Percentiles rank a stretch among this genome's conserved stretches.
Evolutionary conservation across 30 jellyfish, hydroid and myxozoan species (phyloP).

Genomic region (Cassiopea xamachana): DNA sequence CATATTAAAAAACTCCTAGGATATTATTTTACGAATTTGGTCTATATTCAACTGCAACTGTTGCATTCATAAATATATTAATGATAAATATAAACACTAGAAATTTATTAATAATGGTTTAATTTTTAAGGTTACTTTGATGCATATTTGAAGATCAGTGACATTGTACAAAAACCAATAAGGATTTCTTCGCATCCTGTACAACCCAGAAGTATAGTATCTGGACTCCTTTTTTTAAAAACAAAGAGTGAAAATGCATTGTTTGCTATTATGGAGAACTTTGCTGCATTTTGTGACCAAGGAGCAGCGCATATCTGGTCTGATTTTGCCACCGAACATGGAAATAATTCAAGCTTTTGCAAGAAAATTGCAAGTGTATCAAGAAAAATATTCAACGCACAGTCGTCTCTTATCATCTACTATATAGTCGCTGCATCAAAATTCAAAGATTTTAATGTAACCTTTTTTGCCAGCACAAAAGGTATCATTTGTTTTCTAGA

Average conservation of each 20-base stretch:
- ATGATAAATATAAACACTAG: no score
- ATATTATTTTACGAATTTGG: no score
- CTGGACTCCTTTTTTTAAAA: slow-evolving; percentile 14
- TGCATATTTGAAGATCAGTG: not conserved
- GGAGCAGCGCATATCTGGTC: slow-evolving; percentile 31
- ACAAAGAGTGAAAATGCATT: slow-evolving; percentile 10
- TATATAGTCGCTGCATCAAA: not conserved
- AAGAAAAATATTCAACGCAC: not conserved
- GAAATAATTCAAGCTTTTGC: slow-evolving; percentile 4
- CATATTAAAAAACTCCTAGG: no score
- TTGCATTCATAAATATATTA: no score
- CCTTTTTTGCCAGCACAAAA: slow-evolving; percentile 32
- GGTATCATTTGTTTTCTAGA: not conserved
- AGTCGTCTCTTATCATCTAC: not conserved
- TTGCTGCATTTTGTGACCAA: not conserved
- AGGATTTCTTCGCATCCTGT: not conserved
- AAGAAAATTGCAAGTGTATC: not conserved
- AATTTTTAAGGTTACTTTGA: not conserved
- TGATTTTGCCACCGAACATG: not conserved
- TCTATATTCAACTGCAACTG: no score
- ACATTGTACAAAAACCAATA: not conserved
- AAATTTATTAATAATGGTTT: not conserved
- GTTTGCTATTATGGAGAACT: not conserved
- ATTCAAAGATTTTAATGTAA: not conserved
- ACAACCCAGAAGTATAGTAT: not conserved